Conservation (phyloP, 2,113 vertebrate genomes). For the Salvator merianae region DNA sequence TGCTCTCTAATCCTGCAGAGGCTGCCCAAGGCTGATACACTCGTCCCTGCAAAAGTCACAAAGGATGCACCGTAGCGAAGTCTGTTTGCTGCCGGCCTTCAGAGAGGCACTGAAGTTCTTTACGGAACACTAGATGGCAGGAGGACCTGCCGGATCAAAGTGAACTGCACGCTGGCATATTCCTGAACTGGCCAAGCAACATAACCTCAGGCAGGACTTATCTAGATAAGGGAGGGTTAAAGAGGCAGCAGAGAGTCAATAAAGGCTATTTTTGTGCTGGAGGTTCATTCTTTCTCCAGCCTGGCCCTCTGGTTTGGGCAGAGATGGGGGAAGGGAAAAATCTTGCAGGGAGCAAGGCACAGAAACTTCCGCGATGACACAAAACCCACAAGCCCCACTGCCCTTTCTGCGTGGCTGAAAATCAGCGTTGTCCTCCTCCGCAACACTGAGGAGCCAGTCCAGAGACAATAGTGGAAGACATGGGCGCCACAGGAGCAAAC, state of each 20-base stretch:
- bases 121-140: slow-evolving; percentile 72
- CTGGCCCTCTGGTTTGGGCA: too few relatives aligned
- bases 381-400: rapidly evolving
- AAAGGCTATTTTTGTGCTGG: slow-evolving; percentile 10
- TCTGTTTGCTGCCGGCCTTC: slow-evolving; percentile 17
- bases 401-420: background rate
- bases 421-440: too few relatives aligned
- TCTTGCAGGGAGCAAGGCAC: background rate
- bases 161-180: slow-evolving; percentile 50
- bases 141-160: slow-evolving; percentile 58
- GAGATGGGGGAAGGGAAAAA: background rate
- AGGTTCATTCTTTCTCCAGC: background rate
- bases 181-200: background rate
- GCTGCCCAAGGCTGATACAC: background rate
- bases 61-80: background rate
- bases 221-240: background rate
- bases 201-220: background rate
- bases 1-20: background rate
- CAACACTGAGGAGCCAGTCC: background rate
- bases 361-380: background rate
- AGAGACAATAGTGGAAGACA: background rate
- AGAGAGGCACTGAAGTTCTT: slow-evolving; percentile 42
- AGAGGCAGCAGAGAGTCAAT: slow-evolving; percentile 11
- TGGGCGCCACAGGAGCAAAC: too few relatives aligned
- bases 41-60: rapidly evolving